These are phyloP conservation scores for Dryas iulia DNA, from an alignment of 1,140 invertebrate genomes.

Conservation along the genomic window DNA sequence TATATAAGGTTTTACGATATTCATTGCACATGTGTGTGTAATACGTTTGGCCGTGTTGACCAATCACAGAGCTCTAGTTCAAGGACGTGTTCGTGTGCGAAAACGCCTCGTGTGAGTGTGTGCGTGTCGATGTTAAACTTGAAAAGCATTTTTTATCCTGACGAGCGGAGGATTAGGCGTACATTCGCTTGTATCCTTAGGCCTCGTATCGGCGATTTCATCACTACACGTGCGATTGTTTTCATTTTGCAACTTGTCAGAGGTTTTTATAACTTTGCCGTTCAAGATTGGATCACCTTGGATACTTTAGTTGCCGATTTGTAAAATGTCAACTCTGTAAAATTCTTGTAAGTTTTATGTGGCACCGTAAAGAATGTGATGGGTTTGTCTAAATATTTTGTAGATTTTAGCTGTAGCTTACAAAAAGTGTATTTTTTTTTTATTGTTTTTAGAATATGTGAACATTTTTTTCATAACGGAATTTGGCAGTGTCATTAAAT, in stretches of 20 bases:
- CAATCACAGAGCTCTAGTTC: constrained; percentile 19
- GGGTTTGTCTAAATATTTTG: too few relatives aligned
- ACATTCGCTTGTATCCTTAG: constrained; percentile 15
- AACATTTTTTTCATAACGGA: too few relatives aligned
- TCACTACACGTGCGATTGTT: constrained; percentile 31
- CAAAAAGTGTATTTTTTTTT: background rate
- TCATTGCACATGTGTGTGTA: constrained; percentile 20
- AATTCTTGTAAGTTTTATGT: background rate
- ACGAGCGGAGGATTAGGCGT: constrained; percentile 2
- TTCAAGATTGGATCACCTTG: constrained; percentile 22
- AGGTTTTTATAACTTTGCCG: constrained; percentile 9
- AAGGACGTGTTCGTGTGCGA: constrained; percentile 32
- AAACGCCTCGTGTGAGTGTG: constrained; percentile 1
- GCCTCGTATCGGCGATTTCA: background rate
- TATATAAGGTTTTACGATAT: constrained; percentile 22
- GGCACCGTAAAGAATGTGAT: background rate
- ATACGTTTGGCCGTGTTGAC: constrained; percentile 10
- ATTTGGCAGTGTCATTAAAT: too few relatives aligned
- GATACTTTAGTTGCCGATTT: background rate
- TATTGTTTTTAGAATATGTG: too few relatives aligned
- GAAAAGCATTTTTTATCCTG: constrained; percentile 24
- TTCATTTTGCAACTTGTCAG: constrained; percentile 19
- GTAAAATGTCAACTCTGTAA: constrained; percentile 5
- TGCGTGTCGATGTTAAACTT: constrained; percentile 9
- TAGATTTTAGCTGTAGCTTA: too few relatives aligned